Conservation (phyloP, 30 jellyfish, hydroid and myxozoan species). For the Turritopsis rubra region DNA sequence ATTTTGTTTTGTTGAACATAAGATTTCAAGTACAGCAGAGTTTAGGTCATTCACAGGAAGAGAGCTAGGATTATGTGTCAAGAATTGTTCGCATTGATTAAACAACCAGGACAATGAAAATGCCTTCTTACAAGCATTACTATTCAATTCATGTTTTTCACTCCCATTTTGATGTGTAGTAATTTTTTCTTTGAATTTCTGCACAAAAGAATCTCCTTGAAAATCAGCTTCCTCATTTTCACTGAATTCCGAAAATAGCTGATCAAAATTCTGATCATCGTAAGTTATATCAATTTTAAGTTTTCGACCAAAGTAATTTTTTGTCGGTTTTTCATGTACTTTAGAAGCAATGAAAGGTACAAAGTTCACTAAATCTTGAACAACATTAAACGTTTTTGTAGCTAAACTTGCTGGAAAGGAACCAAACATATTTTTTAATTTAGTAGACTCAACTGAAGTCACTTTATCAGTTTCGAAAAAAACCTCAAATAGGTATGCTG, state of each 20-base stretch:
- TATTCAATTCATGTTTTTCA: neutral
- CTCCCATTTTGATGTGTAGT: constrained; percentile 25
- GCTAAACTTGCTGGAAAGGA: constrained; percentile 76
- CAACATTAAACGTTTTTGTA: constrained; percentile 51
- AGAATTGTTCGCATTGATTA: constrained; percentile 51
- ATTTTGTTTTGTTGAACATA: constrained; percentile 43
- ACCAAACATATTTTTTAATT: constrained; percentile 48
- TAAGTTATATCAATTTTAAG: constrained; percentile 38
- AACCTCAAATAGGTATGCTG: constrained; percentile 63
- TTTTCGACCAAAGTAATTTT: constrained; percentile 56
- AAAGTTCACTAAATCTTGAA: constrained; percentile 38
- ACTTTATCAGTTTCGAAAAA: constrained; percentile 42
- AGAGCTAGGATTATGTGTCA: constrained; percentile 52
- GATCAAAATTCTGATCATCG: constrained; percentile 28
- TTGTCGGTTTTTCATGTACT: neutral
- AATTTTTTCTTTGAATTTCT: constrained; percentile 51
- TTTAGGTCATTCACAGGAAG: constrained; percentile 35
- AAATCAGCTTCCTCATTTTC: constrained; percentile 18
- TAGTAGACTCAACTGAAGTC: constrained; percentile 56
- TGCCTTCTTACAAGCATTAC: neutral
- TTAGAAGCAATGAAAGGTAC: constrained; percentile 39
- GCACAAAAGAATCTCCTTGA: constrained; percentile 41
- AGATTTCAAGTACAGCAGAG: constrained; percentile 62
- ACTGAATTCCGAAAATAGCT: constrained; percentile 38
- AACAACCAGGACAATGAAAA: constrained; percentile 53